phyloP scores from a whole-genome alignment of 2,888 invertebrate species.

The Oscheius myriophilus region DNA sequence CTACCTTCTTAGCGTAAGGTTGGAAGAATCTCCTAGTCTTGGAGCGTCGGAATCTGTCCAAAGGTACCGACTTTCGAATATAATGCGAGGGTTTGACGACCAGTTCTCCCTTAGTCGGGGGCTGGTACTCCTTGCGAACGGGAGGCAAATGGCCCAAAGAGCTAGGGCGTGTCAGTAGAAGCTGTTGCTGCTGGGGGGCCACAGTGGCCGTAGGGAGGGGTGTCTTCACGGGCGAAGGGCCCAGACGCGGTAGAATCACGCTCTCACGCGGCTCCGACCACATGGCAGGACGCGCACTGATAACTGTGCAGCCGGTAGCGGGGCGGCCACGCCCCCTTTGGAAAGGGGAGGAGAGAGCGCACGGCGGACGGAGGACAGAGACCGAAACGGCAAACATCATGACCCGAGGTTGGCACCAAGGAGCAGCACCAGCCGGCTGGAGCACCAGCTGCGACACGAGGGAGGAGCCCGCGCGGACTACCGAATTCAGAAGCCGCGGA shows the following conservation, averaged over 20 bases:
- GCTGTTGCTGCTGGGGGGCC: slow-evolving; percentile 1
- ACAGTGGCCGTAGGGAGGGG: slow-evolving; percentile 26
- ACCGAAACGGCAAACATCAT: slow-evolving; percentile 16
- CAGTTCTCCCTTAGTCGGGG: slow-evolving; percentile 41
- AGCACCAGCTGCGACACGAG: no score
- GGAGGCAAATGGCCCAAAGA: slow-evolving; percentile 26
- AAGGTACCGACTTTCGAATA: slow-evolving; percentile 35
- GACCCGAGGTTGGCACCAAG: slow-evolving; percentile 18
- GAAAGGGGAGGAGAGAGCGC: slow-evolving; percentile 16
- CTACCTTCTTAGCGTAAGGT: slow-evolving; percentile 45
- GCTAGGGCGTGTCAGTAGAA: slow-evolving; percentile 14
- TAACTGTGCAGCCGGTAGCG: slow-evolving; percentile 32
- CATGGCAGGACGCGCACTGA: slow-evolving; percentile 27
- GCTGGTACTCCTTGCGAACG: slow-evolving; percentile 1
- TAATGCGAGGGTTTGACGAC: slow-evolving; percentile 40
- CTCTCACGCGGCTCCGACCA: slow-evolving; percentile 12
- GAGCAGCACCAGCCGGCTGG: no score
- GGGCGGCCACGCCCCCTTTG: slow-evolving; percentile 9
- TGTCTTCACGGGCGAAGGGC: slow-evolving; percentile 25
- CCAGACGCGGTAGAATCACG: slow-evolving; percentile 11
- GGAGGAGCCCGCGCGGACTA: no score
- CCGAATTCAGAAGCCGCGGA: no score
- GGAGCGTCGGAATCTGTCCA: slow-evolving; percentile 46
- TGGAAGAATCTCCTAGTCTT: slow-evolving; percentile 54
- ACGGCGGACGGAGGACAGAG: neutral